Base-by-base conservation (phyloP, 2,888 invertebrate genomes). In the Drosophila histrio region DNA sequence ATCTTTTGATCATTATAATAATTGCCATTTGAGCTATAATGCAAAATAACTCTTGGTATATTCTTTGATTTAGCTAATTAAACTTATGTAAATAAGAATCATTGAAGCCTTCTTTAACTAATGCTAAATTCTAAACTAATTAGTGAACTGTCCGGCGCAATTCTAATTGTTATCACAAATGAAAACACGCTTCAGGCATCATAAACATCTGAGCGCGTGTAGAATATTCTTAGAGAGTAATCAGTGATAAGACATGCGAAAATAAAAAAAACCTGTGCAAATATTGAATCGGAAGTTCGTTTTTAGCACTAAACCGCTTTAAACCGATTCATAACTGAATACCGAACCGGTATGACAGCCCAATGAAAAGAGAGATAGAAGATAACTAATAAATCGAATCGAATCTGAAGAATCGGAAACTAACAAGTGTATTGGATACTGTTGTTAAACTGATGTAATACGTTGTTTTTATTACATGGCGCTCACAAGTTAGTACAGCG, bases 371-470 rank as follows among this genome's bases (percentile, higher is more conserved):
- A 50, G 7, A 49, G 13, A 39, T 6, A 50, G 24, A 2, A 43
- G 5, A 28, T 49, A 41, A 46, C 24, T 52, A 43, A 47, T 17
- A 22, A 36, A 66, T 13, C 24, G 28, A 44, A 46, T 26, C 38
- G 36, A 6, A 46, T 47, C 21, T n/a, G 9, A 7, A 9, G 41
- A 7, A 26, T 11, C 15, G 1, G 7, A 32, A 34, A 32, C 28
- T 53, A 41, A 39, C 17, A 32, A 30, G 21, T 9, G 2, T 15
- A 38, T 43, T 41, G 41, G 8, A 43, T 28, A 36, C 30, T 11
- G 49, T 4, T 28, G 50, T 58, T 7, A 49, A 32, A 65, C 77
- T 85, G 88, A 88, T 85, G 85, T 84, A 85, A 85, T 87, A 59
- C 15, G 28, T 53, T 81, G 84, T 88, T 87, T 79, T 69, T 30